Percentiles rank a stretch among this genome's conserved stretches.
Conservation (phyloP, 2,888 invertebrate genomes). For the Orchestes rusci region DNA sequence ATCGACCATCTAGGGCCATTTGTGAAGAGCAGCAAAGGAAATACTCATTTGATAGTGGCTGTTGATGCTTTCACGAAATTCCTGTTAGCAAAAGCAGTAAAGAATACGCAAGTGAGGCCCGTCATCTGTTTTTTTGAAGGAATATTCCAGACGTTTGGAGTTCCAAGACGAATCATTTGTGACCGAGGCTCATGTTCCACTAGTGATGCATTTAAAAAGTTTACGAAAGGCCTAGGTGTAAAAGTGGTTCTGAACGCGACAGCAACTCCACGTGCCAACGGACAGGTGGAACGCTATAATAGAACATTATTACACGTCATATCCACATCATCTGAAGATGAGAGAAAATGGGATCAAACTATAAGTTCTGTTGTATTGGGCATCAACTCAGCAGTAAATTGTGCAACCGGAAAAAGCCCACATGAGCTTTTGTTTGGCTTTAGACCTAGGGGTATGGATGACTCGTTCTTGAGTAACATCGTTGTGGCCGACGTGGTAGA, state of each 20-base stretch:
- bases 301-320: no score
- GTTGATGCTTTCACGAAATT: no score
- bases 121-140: constrained; percentile 4
- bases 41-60: constrained; percentile 16
- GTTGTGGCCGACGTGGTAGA: no score
- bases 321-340: constrained; percentile 11
- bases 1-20: constrained; percentile 23
- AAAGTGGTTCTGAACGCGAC: constrained; percentile 17
- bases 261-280: constrained; percentile 17
- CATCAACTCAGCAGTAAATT: constrained; percentile 5
- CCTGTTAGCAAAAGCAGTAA: constrained; percentile 12
- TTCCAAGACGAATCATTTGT: no score
- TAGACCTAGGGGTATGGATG: no score
- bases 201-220: constrained; percentile 12
- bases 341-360: constrained; percentile 15
- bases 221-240: constrained; percentile 9
- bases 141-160: constrained; percentile 19
- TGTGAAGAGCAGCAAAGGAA: no score
- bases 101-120: constrained; percentile 2
- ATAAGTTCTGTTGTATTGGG: no score
- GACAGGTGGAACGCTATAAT: constrained; percentile 21
- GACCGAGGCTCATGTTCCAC: constrained; percentile 9
- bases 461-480: no score
- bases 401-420: constrained; percentile 3
- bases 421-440: no score